These are phyloP conservation scores for Cosmia trapezina DNA, from an alignment of 2,888 invertebrate species.

Conservation along the genomic window DNA sequence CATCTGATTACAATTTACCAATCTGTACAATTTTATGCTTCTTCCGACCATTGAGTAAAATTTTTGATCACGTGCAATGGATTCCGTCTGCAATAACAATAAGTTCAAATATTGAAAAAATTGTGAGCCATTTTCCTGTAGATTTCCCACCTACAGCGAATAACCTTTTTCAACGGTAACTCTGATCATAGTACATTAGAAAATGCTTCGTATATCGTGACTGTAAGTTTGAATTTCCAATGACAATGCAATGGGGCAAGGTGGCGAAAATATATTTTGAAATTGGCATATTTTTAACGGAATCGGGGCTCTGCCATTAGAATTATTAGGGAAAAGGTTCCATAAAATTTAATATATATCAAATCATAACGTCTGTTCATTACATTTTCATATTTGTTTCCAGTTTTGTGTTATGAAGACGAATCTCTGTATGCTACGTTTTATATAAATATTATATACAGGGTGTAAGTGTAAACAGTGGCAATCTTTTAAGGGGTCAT, in stretches of 20 bases:
- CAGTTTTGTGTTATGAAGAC: neutral
- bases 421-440: neutral
- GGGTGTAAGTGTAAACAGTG: too few relatives aligned
- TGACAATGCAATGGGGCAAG: conserved; percentile 15
- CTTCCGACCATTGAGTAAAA: neutral
- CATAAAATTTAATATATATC: conserved; percentile 19
- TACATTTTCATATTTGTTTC: conserved; percentile 4
- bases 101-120: conserved; percentile 38
- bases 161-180: conserved; percentile 12
- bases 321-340: conserved; percentile 24
- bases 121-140: conserved; percentile 29
- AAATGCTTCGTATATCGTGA: conserved; percentile 8
- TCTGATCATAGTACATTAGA: neutral
- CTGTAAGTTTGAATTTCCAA: conserved; percentile 19
- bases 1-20: neutral
- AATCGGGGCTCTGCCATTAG: conserved; percentile 7
- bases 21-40: neutral
- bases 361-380: conserved; percentile 20
- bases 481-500: too few relatives aligned
- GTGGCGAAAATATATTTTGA: conserved; percentile 33
- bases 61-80: neutral
- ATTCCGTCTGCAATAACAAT: conserved; percentile 6
- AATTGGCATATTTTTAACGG: conserved; percentile 38
- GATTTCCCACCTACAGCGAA: conserved; percentile 12
- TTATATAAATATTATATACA: neutral